Evolutionary conservation across 2,797 vertebrate species (phyloP).

Genomic region (Nothura maculosa): DNA sequence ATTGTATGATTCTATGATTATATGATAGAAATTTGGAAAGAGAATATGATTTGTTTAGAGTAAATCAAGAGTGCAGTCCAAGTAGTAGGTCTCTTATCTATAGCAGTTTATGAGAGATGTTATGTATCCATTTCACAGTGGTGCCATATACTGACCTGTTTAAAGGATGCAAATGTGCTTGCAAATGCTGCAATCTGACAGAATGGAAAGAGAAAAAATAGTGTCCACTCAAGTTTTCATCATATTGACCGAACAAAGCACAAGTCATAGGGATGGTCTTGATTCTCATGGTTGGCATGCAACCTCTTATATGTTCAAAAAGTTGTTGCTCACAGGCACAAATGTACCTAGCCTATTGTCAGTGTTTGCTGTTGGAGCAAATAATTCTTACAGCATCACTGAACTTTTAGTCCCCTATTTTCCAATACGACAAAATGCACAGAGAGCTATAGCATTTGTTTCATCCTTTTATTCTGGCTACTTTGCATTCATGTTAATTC

Average conservation of each 20-base stretch:
- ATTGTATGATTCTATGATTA: no score
- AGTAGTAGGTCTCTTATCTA: not conserved
- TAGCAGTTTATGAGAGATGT: not conserved
- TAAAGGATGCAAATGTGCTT: not conserved
- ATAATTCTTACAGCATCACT: not conserved
- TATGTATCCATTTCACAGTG: not conserved
- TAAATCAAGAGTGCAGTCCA: not conserved
- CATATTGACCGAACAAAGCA: not conserved
- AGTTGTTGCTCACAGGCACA: not conserved
- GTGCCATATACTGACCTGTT: not conserved
- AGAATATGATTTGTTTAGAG: not conserved
- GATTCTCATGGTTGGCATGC: not conserved
- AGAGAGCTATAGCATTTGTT: not conserved
- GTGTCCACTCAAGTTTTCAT: not conserved
- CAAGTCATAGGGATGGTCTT: not conserved
- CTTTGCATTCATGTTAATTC: not conserved
- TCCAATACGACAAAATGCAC: not conserved
- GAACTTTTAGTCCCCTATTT: not conserved
- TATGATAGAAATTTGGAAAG: not conserved
- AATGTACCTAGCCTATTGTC: not conserved
- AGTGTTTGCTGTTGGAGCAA: not conserved
- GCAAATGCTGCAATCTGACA: not conserved
- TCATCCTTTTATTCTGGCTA: not conserved
- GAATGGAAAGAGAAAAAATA: rapidly evolving
- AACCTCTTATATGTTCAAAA: not conserved